Conservation (phyloP, 1,140 invertebrate genomes). For the Caerostris darwini region DNA sequence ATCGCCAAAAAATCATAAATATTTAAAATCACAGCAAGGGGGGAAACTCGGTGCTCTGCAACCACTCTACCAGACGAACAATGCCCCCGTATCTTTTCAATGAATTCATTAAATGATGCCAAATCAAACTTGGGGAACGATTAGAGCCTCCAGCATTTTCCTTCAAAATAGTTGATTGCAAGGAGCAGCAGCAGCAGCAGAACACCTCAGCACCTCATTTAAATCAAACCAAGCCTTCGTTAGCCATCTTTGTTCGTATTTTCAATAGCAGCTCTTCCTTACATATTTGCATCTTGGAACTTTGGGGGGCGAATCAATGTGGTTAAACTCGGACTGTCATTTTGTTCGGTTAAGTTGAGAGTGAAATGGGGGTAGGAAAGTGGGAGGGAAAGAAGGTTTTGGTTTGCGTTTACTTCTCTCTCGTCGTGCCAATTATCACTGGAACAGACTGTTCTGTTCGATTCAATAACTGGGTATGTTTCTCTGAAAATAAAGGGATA, state of each 20-base stretch:
- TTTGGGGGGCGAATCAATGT: conserved; percentile 42
- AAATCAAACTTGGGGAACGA: conserved; percentile 67
- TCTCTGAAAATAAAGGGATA: background rate
- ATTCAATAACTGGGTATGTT: background rate
- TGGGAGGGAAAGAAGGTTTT: background rate
- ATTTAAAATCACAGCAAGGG: conserved; percentile 51
- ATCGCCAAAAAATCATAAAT: conserved; percentile 52
- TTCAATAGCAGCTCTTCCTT: conserved; percentile 67
- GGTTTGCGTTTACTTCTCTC: background rate
- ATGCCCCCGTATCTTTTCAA: conserved; percentile 41
- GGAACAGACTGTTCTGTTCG: background rate
- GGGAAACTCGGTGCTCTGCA: background rate
- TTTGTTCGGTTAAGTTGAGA: conserved; percentile 35
- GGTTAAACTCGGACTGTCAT: conserved; percentile 51
- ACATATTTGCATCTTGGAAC: conserved; percentile 72
- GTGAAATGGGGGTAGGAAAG: background rate
- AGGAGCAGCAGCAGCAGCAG: conserved; percentile 26
- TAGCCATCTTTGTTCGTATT: conserved; percentile 71
- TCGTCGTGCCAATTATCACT: conserved; percentile 36
- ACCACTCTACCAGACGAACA: background rate
- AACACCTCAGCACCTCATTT: conserved; percentile 57
- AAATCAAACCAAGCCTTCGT: conserved; percentile 60
- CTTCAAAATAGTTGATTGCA: conserved; percentile 63
- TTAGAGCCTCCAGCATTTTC: conserved; percentile 61
- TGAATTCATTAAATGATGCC: conserved; percentile 65